Evolutionary conservation across 1,140 invertebrate species (phyloP).

Genomic region (Drosophila saltans): DNA sequence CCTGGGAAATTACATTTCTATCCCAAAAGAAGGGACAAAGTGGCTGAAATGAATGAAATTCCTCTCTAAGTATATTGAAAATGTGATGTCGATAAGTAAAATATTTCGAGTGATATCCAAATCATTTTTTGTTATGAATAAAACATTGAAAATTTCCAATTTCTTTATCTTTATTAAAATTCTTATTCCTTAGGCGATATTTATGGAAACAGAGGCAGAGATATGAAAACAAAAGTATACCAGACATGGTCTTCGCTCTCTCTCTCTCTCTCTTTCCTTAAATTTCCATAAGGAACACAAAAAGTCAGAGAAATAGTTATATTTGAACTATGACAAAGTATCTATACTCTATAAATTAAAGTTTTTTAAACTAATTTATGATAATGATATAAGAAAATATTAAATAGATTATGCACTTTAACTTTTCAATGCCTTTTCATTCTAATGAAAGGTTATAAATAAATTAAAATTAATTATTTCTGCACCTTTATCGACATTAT

Average conservation of each 20-base stretch:
- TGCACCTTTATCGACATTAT: neutral
- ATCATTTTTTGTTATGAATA: constrained; percentile 8
- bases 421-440: too few species aligned
- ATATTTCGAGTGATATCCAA: constrained; percentile 1
- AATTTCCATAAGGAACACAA: constrained; percentile 1
- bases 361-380: too few species aligned
- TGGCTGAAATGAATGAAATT: too few species aligned
- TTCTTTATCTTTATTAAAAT: constrained; percentile 13
- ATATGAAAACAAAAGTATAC: constrained; percentile 2
- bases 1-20: neutral
- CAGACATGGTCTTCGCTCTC: neutral
- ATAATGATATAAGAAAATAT: too few species aligned
- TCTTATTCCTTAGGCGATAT: constrained; percentile 11
- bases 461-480: too few species aligned
- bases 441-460: too few species aligned
- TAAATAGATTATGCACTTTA: too few species aligned
- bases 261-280: neutral
- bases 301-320: neutral
- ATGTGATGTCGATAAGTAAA: constrained; percentile 7
- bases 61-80: neutral
- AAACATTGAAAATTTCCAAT: constrained; percentile 17
- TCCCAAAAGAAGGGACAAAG: too few species aligned
- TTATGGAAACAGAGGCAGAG: neutral
- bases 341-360: neutral
- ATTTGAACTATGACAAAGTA: neutral